Conservation (phyloP, 2,797 vertebrate species). For the Fistularia tabacaria region DNA sequence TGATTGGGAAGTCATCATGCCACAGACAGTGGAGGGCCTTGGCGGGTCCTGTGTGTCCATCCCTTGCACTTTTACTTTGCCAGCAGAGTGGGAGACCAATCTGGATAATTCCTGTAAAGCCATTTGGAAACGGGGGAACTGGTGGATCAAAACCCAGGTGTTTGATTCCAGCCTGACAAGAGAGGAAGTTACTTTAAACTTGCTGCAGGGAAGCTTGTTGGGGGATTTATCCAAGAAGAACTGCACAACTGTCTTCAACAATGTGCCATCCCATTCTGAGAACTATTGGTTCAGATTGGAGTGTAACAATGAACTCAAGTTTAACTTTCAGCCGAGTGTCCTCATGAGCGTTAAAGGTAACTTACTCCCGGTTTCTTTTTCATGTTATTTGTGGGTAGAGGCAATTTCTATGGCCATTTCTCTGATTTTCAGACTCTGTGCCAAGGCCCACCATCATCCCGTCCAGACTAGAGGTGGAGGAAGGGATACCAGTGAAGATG, state of each 20-base stretch:
- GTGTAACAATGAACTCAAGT: conserved; percentile 48
- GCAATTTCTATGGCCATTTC: background rate
- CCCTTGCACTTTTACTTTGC: conserved; percentile 55
- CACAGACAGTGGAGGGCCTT: conserved; percentile 42
- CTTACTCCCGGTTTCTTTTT: background rate
- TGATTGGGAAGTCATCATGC: conserved; percentile 44
- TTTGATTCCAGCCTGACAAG: conserved; percentile 58
- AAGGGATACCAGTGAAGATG: conserved; percentile 53
- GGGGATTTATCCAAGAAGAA: conserved; percentile 52
- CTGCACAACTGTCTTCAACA: conserved; percentile 64
- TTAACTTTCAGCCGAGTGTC: conserved; percentile 37
- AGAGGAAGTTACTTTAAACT: conserved; percentile 6
- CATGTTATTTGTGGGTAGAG: background rate
- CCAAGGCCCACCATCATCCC: conserved; percentile 46
- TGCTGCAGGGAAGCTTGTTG: conserved; percentile 50
- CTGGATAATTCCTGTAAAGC: conserved; percentile 50
- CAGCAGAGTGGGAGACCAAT: conserved; percentile 5
- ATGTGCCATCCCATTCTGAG: conserved; percentile 38
- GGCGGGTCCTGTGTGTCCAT: conserved; percentile 61
- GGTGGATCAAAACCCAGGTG: conserved; percentile 36
- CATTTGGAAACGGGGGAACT: conserved; percentile 57
- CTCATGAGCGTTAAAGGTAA: conserved; percentile 43
- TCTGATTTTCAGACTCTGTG: conserved; percentile 43
- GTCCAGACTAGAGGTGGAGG: conserved; percentile 42
- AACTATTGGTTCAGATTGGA: conserved; percentile 63